phyloP scores from a whole-genome alignment of 2,113 vertebrate species.

The Microcebus lehilahytsara region DNA sequence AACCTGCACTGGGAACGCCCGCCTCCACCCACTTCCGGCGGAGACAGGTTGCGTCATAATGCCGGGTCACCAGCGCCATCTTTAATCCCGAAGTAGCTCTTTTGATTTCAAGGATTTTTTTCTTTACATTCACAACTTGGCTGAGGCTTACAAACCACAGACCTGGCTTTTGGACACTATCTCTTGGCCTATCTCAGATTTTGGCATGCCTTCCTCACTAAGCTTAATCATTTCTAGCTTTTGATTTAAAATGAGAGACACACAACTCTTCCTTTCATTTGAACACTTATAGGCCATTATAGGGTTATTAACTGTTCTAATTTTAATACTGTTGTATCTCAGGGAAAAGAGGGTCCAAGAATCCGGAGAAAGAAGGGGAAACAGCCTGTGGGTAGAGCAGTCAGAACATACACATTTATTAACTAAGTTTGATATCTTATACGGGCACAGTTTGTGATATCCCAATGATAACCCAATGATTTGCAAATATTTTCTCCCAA shows the following conservation, averaged over 20 bases:
- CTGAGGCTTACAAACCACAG: too few species aligned
- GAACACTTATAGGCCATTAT: neutral
- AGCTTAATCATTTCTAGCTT: neutral
- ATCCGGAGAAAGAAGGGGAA: neutral
- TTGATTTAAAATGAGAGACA: neutral
- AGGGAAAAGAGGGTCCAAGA: neutral
- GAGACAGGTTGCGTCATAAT: slow-evolving; percentile 10
- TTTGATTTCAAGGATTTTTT: too few species aligned
- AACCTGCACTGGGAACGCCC: neutral
- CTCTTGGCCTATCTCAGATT: neutral
- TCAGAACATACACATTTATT: neutral
- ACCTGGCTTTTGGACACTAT: too few species aligned
- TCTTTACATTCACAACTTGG: too few species aligned
- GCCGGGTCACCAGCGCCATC: neutral
- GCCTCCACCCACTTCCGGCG: slow-evolving; percentile 51
- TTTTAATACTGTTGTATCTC: neutral
- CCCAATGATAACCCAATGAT: neutral
- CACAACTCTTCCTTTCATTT: neutral
- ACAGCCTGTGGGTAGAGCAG: neutral
- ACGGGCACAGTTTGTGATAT: too few species aligned
- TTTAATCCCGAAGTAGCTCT: neutral
- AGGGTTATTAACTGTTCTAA: neutral
- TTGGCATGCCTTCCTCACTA: neutral
- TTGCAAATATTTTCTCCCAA: neutral
- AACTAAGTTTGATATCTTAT: neutral